These are phyloP conservation scores for Daktulosphaira vitifoliae DNA, from an alignment of 1,140 invertebrate species.

Conservation along the genomic window DNA sequence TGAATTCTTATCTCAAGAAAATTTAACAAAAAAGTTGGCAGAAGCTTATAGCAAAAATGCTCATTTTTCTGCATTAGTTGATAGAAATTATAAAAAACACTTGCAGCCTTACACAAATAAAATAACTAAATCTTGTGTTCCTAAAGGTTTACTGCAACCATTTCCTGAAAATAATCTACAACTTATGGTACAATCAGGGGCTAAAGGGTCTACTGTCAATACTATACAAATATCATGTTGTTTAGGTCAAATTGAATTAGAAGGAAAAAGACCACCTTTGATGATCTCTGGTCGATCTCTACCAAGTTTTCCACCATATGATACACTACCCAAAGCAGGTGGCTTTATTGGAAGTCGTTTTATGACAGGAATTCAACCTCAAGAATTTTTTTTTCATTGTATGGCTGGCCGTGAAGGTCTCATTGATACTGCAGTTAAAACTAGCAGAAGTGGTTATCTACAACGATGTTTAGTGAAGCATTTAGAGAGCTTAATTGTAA, in stretches of 20 bases:
- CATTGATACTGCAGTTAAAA: slow-evolving; percentile 81
- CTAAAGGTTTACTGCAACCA: slow-evolving; percentile 67
- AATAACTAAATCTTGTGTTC: slow-evolving; percentile 76
- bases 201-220: slow-evolving; percentile 94
- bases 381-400: slow-evolving; percentile 99
- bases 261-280: slow-evolving; percentile 90
- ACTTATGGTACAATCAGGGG: slow-evolving; percentile 95
- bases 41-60: slow-evolving; percentile 62
- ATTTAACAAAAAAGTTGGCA: slow-evolving; percentile 58
- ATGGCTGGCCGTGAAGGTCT: slow-evolving; percentile 97
- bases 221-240: slow-evolving; percentile 96
- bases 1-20: slow-evolving; percentile 45
- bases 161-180: slow-evolving; percentile 96
- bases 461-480: slow-evolving; percentile 98
- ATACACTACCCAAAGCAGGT: slow-evolving; percentile 82
- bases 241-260: slow-evolving; percentile 95
- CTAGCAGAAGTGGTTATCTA: slow-evolving; percentile 93
- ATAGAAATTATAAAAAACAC: slow-evolving; percentile 74
- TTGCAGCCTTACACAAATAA: slow-evolving; percentile 80
- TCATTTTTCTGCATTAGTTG: slow-evolving; percentile 67
- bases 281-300: slow-evolving; percentile 89
- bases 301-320: slow-evolving; percentile 87
- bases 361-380: slow-evolving; percentile 92
- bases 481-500: slow-evolving; percentile 83
- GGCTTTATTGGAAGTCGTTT: slow-evolving; percentile 95